Evolutionary conservation across 2,113 vertebrate genomes (phyloP).

Genomic region (Passer domesticus): DNA sequence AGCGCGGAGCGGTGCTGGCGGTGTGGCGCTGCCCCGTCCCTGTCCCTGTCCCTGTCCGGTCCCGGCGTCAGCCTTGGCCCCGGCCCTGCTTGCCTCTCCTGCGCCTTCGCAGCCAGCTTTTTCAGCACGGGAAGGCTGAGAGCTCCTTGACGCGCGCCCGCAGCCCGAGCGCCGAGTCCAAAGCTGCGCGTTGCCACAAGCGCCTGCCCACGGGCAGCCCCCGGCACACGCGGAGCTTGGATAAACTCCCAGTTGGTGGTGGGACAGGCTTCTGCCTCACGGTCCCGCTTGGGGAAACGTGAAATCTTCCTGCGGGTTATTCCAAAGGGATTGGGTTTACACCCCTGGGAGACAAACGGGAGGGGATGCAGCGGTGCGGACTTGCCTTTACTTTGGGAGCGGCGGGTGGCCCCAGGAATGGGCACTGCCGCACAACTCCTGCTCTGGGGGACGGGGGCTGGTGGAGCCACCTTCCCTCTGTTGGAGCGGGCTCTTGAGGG

Average conservation of each 20-base stretch:
- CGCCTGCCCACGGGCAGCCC: too few relatives aligned
- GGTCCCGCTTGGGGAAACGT: neutral
- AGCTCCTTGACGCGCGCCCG: neutral
- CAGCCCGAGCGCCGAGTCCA: neutral
- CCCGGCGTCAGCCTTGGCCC: neutral
- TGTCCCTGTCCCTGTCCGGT: too few relatives aligned
- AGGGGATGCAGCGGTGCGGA: neutral
- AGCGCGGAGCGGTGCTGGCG: rapidly evolving
- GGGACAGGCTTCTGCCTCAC: neutral
- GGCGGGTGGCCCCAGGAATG: too few relatives aligned
- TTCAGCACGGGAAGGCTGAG: too few relatives aligned
- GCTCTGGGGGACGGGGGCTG: neutral
- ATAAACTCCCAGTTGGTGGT: neutral
- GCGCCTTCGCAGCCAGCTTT: neutral
- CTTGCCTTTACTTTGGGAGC: neutral
- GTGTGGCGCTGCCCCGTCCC: rapidly evolving
- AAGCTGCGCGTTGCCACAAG: too few relatives aligned
- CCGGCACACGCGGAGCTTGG: too few relatives aligned
- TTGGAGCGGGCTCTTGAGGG: neutral
- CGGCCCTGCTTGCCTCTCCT: neutral
- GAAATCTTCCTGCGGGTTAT: rapidly evolving
- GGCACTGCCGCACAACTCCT: neutral
- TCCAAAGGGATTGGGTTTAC: neutral
- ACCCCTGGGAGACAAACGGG: neutral
- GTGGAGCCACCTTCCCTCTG: neutral